Evolutionary conservation across 2,888 invertebrate genomes (phyloP).

Genomic region (Rhaphigaster nebulosa): DNA sequence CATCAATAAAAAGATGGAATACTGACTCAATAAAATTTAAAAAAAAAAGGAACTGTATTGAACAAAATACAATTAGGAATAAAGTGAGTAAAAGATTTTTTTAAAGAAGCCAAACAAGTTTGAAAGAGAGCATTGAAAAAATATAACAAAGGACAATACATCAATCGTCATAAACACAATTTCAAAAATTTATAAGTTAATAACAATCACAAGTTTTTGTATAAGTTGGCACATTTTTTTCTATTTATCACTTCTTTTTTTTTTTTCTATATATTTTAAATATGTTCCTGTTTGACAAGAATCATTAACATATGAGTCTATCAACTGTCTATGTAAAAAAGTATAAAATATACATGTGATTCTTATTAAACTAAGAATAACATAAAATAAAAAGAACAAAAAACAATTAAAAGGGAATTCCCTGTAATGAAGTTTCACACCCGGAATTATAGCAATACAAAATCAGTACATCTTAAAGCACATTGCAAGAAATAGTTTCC

Average conservation of each 20-base stretch:
- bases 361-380: conserved; percentile 24
- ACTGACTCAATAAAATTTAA: conserved; percentile 9
- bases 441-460: background rate
- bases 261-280: background rate
- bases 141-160: conserved; percentile 1
- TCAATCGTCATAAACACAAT: background rate
- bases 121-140: conserved; percentile 13
- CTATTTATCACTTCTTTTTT: conserved; percentile 18
- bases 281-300: background rate
- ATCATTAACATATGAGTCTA: conserved; percentile 2
- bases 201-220: conserved; percentile 43
- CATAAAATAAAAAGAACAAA: background rate
- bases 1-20: conserved; percentile 4
- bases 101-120: conserved; percentile 9
- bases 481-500: background rate
- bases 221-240: conserved; percentile 43
- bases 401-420: conserved; percentile 31
- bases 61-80: background rate
- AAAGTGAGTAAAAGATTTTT: background rate
- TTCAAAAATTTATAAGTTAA: background rate
- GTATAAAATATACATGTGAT: conserved; percentile 49
- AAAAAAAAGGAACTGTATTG: background rate
- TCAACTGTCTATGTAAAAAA: conserved; percentile 21
- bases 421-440: conserved; percentile 52
- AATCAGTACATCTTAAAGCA: background rate